Evolutionary conservation across 2,888 invertebrate species (phyloP), one percentile per base, ranked within the genome.

Genomic region (Melanchra persicariae): DNA sequence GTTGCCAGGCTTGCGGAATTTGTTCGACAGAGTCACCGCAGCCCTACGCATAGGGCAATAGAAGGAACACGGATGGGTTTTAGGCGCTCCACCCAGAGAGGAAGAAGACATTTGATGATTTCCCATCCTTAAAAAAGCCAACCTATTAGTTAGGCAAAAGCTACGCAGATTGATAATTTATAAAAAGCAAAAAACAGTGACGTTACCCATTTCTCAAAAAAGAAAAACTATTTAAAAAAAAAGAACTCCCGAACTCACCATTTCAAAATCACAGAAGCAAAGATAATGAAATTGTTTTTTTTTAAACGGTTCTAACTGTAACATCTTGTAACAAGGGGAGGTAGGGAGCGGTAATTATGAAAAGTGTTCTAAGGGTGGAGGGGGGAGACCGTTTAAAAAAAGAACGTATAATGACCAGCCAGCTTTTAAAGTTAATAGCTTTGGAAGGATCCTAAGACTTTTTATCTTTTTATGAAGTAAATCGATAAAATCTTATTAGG

Each of bases 401-500:
- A 93, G 89, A 88, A 91, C 55, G 91, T 93, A 90, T 94, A 95
- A 95, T 93, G 95, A 93, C 92, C 92, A 89, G 91, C 91, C 91
- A 90, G 94, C 94, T 94, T 94, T 94, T 92, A 93, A 91, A 93
- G 84, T 94, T 95, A 95, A 95, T 95, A 94, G 95, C 94, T 94
- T 95, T 90, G 87, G 93, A 94, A 92, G 91, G 91, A 93, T 91
- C 90, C 89, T 70, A 67, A 76, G 79, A 80, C 66, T 74, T 74
- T 79, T 74, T 61, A 63, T 69, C 43, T 69, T 77, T 74, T 70
- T 77, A 75, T 58, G 62, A 64, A 72, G 69, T 51, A 67, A 79
- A 82, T 81, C 82, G 81, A 85, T 81, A 62, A 80, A 82, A 75
- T 74, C 75, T 66, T 73, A 58, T 83, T 81, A 81, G 26, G 57